A percentile compares a stretch with the other conserved stretches of the same genome.
Conservation (phyloP, 2,797 vertebrate genomes). For the Thamnophis elegans region DNA sequence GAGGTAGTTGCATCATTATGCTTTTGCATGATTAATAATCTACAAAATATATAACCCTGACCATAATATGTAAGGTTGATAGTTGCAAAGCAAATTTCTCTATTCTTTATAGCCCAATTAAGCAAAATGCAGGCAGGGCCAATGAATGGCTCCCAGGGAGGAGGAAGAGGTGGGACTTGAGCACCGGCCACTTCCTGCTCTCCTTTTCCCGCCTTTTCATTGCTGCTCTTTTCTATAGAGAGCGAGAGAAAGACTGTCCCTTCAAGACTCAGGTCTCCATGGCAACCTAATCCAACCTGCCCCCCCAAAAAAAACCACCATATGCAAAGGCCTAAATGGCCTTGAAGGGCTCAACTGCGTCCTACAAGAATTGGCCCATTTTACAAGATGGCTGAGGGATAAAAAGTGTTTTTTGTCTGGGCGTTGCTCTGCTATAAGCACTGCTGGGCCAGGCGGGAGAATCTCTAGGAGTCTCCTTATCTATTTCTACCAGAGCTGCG, state of each 20-base stretch:
- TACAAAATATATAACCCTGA: neutral
- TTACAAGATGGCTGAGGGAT: neutral
- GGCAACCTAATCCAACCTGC: neutral
- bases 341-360: neutral
- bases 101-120: neutral
- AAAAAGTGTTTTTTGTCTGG: neutral
- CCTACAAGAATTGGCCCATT: neutral
- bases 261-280: neutral
- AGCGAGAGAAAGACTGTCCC: neutral
- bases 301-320: too few relatives aligned
- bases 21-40: neutral
- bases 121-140: neutral
- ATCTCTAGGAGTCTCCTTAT: neutral
- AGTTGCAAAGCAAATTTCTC: neutral
- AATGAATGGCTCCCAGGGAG: neutral
- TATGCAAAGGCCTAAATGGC: neutral
- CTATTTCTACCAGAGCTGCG: neutral
- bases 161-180: neutral
- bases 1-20: neutral
- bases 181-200: neutral
- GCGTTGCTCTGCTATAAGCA: neutral
- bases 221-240: neutral
- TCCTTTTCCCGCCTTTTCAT: slow-evolving; percentile 2
- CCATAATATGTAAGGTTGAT: neutral
- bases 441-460: neutral